Evolutionary conservation across 2,797 vertebrate species (phyloP).

Genomic region (Hoplostethus atlanticus): DNA sequence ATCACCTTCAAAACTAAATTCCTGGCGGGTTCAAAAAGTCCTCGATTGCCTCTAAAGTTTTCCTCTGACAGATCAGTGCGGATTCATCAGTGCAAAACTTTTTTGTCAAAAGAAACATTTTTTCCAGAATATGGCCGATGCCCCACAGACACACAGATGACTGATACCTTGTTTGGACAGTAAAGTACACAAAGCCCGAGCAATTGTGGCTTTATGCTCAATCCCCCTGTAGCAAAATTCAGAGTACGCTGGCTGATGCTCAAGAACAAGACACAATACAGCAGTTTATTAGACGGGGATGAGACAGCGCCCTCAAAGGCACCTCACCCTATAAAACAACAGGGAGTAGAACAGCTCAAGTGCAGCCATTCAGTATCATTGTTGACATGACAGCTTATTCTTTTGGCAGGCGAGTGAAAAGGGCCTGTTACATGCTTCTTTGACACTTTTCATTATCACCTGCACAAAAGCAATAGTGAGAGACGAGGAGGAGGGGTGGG

Average conservation of each 20-base stretch:
- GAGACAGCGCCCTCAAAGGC: slow-evolving; percentile 36
- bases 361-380: slow-evolving; percentile 65
- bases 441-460: slow-evolving; percentile 90
- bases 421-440: slow-evolving; percentile 86
- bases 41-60: not conserved
- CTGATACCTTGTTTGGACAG: slow-evolving; percentile 66
- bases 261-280: slow-evolving; percentile 67
- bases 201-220: slow-evolving; percentile 45
- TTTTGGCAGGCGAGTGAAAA: slow-evolving; percentile 75
- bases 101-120: slow-evolving; percentile 41
- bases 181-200: slow-evolving; percentile 42
- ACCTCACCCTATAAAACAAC: slow-evolving; percentile 76
- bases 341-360: slow-evolving; percentile 69
- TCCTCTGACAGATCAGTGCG: slow-evolving; percentile 12
- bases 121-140: slow-evolving; percentile 27
- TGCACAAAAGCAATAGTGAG: slow-evolving; percentile 87
- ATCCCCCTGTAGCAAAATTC: slow-evolving; percentile 62
- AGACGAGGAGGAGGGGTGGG: slow-evolving; percentile 81
- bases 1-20: slow-evolving; percentile 10
- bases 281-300: slow-evolving; percentile 46
- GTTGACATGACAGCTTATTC: slow-evolving; percentile 77
- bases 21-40: not conserved
- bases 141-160: slow-evolving; percentile 45
- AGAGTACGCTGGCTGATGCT: slow-evolving; percentile 63
- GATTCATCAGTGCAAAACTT: slow-evolving; percentile 25